phyloP scores from a whole-genome alignment of 2,888 invertebrate genomes.

The Cantharis rustica region DNA sequence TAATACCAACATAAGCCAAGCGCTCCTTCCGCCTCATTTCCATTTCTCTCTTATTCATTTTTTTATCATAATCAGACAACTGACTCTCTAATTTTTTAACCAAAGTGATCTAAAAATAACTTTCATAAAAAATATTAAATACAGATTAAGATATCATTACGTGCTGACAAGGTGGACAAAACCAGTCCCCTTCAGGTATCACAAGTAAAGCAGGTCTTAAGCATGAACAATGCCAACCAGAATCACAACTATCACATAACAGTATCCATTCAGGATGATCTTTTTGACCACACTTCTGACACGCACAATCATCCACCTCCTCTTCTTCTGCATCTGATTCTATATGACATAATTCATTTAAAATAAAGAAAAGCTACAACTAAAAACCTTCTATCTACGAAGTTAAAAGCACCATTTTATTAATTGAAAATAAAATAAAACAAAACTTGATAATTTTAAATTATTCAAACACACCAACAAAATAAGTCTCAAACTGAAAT shows the following conservation, averaged over 20 bases:
- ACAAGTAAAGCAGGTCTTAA: conserved; percentile 89
- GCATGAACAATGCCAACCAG: conserved; percentile 97
- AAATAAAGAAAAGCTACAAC: not conserved
- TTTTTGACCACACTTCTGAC: conserved; percentile 86
- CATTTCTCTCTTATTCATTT: conserved; percentile 68
- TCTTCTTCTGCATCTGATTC: conserved; percentile 48
- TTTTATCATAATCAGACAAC: conserved; percentile 76
- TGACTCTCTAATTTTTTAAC: conserved; percentile 75
- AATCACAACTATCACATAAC: conserved; percentile 93
- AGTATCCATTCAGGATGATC: conserved; percentile 98
- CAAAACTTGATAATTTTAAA: not conserved
- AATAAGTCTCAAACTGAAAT: not conserved
- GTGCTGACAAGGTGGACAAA: conserved; percentile 96
- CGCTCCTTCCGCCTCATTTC: conserved; percentile 71
- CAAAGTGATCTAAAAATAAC: conserved; percentile 60
- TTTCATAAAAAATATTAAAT: not conserved
- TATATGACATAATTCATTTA: conserved; percentile 30
- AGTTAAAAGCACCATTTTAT: not conserved
- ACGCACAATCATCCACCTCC: conserved; percentile 72
- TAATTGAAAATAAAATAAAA: not conserved
- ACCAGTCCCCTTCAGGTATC: conserved; percentile 98
- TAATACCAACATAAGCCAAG: conserved; percentile 75
- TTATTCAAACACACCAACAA: not conserved
- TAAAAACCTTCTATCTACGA: not conserved
- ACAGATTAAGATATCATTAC: conserved; percentile 60